A percentile compares a stretch with the other conserved stretches of the same genome.
phyloP scores from a whole-genome alignment of 2,113 vertebrate genomes.

The Bubo scandiacus region DNA sequence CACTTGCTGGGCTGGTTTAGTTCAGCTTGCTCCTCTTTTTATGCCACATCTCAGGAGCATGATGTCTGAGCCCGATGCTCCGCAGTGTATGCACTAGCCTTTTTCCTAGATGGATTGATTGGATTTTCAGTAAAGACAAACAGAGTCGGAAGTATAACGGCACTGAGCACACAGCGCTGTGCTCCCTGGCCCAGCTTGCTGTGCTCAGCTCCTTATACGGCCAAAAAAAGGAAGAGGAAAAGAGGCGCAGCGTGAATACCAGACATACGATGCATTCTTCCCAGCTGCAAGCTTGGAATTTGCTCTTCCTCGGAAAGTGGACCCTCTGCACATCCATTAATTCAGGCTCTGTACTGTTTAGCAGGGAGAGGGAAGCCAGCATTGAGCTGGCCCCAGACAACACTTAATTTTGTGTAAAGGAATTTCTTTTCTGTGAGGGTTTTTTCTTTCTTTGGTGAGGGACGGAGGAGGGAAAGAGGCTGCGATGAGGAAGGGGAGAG shows the following conservation, averaged over 20 bases:
- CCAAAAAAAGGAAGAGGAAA: conserved; percentile 50
- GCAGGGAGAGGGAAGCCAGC: conserved; percentile 46
- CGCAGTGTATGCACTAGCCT: not conserved
- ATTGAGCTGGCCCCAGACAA: conserved; percentile 29
- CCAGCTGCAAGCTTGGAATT: conserved; percentile 37
- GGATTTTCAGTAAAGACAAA: conserved; percentile 78
- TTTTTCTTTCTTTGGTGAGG: not conserved
- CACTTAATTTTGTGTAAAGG: not conserved
- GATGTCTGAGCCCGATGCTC: not conserved
- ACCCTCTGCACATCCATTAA: conserved; percentile 11
- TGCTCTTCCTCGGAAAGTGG: conserved; percentile 31
- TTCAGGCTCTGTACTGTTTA: conserved; percentile 22
- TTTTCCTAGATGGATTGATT: conserved; percentile 72
- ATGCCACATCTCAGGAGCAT: not conserved
- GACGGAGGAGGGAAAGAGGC: not conserved
- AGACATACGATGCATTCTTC: conserved; percentile 74
- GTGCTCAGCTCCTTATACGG: conserved; percentile 72
- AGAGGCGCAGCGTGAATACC: conserved; percentile 60
- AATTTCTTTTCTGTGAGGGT: not conserved
- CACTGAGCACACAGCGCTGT: conserved; percentile 2
- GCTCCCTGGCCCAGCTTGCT: conserved; percentile 35
- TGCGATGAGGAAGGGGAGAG: not conserved
- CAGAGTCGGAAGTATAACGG: conserved; percentile 20
- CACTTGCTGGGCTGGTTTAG: not conserved
- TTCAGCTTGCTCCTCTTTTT: not conserved